Base-by-base conservation (phyloP, 2,797 vertebrate genomes). In the Myioborus miniatus region DNA sequence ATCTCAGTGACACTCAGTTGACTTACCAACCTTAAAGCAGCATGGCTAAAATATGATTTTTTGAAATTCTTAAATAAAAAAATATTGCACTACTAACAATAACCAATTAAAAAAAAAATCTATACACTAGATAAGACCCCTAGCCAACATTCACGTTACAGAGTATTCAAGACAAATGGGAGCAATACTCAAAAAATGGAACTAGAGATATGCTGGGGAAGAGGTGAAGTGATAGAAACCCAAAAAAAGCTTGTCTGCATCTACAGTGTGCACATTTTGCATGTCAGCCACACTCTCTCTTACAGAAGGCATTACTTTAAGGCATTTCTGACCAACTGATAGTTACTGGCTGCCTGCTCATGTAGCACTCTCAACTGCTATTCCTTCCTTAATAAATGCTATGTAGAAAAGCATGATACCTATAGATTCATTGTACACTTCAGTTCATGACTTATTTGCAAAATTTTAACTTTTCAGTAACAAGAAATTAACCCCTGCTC, bases 31-130 rank as follows among this genome's bases (percentile, higher is more conserved):
- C 15, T 46, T 15, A 79, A 9, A 1, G 44, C 7, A 56, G 20
- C 0, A 0, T 23, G n/a, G 32, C 8, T 50, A 58, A 70, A 65
- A 70, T 21, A 49, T 0, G 2, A 41, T 53, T 67, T 75, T 43
- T 37, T 34, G 7, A 80, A 83, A 56, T 8, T 14, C 2, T 26
- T 43, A 63, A 78, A 19, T 43, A 65, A 56, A 6, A 67, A 50
- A 43, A 58, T 30, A 34, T 2, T 20, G 13, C 34, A 76, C 26
- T 58, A 21, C 8, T 70, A 69, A 27, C 5, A 74, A 39, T 14
- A 43, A 7, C 9, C 24, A 76, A 49, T 22, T 43, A 36, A 36
- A 11, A 11, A 47, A 83, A 58, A n/a, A 65, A 47, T 32, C 20
- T 12, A 21, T 41, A 30, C 9, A 12, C 7, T 22, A 84, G 49